phyloP scores from a whole-genome alignment of 2,113 vertebrate species.

The Xiphophorus maculatus region DNA sequence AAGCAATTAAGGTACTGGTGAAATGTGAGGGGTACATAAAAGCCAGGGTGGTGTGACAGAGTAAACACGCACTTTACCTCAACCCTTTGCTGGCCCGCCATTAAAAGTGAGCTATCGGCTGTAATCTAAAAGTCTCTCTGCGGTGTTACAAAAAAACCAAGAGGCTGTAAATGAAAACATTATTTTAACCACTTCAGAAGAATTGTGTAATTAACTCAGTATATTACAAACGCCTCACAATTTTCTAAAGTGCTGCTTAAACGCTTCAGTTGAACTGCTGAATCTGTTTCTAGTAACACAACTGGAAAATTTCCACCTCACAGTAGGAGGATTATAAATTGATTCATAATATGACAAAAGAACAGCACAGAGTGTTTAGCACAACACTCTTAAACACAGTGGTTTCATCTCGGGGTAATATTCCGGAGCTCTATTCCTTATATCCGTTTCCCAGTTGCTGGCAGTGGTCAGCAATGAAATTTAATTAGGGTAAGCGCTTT shows the following conservation, averaged over 20 bases:
- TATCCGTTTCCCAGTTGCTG: constrained; percentile 44
- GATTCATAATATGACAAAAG: constrained; percentile 35
- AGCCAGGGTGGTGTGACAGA: constrained; percentile 50
- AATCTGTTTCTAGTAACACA: constrained; percentile 6
- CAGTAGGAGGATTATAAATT: constrained; percentile 27
- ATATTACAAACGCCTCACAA: constrained; percentile 36
- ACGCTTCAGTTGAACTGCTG: constrained; percentile 8
- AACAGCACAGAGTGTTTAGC: constrained; percentile 31
- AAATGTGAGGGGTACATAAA: constrained; percentile 68
- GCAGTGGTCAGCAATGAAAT: constrained; percentile 65
- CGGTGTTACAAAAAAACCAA: constrained; percentile 46
- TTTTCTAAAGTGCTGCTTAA: constrained; percentile 28
- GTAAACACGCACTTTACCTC: constrained; percentile 65
- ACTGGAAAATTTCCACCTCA: constrained; percentile 1
- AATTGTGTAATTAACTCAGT: constrained; percentile 52
- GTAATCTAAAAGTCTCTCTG: constrained; percentile 57
- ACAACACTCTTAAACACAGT: constrained; percentile 51
- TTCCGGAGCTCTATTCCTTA: constrained; percentile 53
- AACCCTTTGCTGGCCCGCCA: constrained; percentile 41
- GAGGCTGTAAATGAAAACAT: constrained; percentile 60
- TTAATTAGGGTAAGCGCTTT: constrained; percentile 65
- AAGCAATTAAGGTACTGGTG: constrained; percentile 65
- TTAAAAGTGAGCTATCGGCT: constrained; percentile 60
- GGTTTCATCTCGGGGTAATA: constrained; percentile 58
- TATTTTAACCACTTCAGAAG: constrained; percentile 58